Conservation (phyloP, 30 jellyfish, hydroid and myxozoan genomes). For the Pelagia noctiluca region DNA sequence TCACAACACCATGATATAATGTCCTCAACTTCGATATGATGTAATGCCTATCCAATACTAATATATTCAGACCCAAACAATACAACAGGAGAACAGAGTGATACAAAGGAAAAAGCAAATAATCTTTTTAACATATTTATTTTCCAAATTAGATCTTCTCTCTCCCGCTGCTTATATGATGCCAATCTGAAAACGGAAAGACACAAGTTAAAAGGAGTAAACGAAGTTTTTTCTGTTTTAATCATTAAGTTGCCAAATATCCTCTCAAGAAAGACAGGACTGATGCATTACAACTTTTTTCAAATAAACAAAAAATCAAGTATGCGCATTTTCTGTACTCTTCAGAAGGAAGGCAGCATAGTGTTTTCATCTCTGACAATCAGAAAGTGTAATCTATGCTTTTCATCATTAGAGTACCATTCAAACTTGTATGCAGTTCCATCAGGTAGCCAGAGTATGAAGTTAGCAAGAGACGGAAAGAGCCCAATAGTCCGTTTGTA, state of each 20-base stretch:
- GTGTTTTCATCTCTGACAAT: slow-evolving; percentile 27
- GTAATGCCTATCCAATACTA: no score
- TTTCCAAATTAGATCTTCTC: slow-evolving; percentile 13
- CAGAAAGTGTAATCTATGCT: slow-evolving; percentile 36
- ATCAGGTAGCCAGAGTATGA: background rate
- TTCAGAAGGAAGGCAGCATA: slow-evolving; percentile 81
- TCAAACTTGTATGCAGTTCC: no score
- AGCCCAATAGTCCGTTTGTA: no score
- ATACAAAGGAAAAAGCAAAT: slow-evolving; percentile 2
- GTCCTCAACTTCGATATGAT: no score
- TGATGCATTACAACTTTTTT: no score
- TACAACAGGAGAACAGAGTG: no score
- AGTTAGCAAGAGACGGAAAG: background rate
- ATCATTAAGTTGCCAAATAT: no score
- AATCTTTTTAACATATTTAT: background rate
- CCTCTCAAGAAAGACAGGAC: no score
- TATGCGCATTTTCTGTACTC: background rate
- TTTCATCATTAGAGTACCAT: slow-evolving; percentile 62
- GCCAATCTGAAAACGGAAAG: slow-evolving; percentile 81
- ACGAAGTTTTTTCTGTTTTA: no score
- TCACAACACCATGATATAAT: no score
- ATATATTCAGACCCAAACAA: no score
- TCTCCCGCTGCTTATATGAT: slow-evolving; percentile 67
- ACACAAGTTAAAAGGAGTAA: background rate
- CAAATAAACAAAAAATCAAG: no score